Conservation (phyloP, 1,140 invertebrate genomes). For the Camponotus pennsylvanicus region DNA sequence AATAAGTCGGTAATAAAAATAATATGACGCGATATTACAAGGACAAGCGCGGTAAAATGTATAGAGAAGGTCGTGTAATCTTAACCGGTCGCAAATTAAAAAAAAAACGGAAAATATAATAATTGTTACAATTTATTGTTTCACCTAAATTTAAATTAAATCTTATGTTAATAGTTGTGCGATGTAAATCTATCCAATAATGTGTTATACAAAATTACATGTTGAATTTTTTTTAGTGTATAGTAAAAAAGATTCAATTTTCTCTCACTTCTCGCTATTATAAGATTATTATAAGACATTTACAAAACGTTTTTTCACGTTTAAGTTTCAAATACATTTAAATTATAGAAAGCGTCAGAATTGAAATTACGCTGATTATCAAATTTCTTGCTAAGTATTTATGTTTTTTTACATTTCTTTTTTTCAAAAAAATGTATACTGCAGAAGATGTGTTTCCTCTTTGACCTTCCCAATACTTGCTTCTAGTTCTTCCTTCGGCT, state of each 20-base stretch:
- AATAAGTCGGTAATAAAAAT: too few species aligned
- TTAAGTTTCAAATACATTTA: background rate
- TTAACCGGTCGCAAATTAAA: too few species aligned
- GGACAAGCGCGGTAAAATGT: too few species aligned
- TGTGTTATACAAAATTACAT: background rate
- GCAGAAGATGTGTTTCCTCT: slow-evolving; percentile 28
- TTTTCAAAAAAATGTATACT: background rate
- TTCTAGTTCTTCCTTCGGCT: background rate
- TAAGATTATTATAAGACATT: background rate
- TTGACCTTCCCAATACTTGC: background rate
- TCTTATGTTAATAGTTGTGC: background rate
- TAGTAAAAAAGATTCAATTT: slow-evolving; percentile 9
- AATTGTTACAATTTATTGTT: background rate
- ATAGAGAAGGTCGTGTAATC: too few species aligned
- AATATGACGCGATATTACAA: too few species aligned
- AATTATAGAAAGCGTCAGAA: slow-evolving; percentile 17
- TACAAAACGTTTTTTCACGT: background rate
- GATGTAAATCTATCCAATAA: background rate
- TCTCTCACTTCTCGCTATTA: background rate
- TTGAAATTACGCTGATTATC: background rate
- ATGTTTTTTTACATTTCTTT: background rate
- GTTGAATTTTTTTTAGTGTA: slow-evolving; percentile 5
- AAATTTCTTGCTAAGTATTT: slow-evolving; percentile 2
- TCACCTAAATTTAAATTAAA: background rate
- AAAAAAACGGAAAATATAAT: background rate